Base-by-base conservation (phyloP, 2,113 vertebrate genomes). In the Callaeas wilsoni region DNA sequence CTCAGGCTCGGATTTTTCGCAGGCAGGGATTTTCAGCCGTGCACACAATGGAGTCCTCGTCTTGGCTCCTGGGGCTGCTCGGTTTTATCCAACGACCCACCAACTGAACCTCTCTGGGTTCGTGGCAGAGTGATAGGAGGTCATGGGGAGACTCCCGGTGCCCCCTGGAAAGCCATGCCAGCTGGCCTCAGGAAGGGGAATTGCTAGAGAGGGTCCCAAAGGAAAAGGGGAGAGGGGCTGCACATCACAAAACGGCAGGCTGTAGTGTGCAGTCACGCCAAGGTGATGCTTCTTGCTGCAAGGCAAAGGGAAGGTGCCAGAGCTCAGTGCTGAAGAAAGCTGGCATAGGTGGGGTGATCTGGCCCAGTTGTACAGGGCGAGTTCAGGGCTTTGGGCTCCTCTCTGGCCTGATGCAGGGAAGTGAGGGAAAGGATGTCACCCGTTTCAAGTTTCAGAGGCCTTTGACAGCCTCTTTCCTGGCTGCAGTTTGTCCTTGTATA, bases 191-290 rank as follows among this genome's bases (percentile, higher is more conserved):
- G 74, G 37, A 65, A 52, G 22, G 13, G 42, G 23, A 32, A 37
- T n/a, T 69, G 46, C 53, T 35, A 35, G 30, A 49, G 55, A 32
- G 13, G 3, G 25, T 49, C 32, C 33, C 20, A 26, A 37, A 73
- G 55, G 44, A 75, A 78, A 82, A 49, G 29, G 25, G 46, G 23
- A n/a, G 56, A 49, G 42, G 39, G 23, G 6, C 52, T 41, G 32
- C 1, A 0, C 22, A 29, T 59, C n/a, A 22, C 2, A 3, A 59
- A 84, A 62, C 7, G 35, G 32, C 57, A 27, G 22, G n/a, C 6
- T 76, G 9, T 4, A 3, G 39, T 35, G 13, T n/a, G 27, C 33
- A 46, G 2, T 64, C 22, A 39, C 29, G 15, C n/a, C 0, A 0
- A 62, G 20, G 22, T 1, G 4, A 26, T 5, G 8, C 50, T 64